A percentile compares a stretch with the other conserved stretches of the same genome.
These are phyloP conservation scores for Caerostris darwini DNA, from an alignment of 1,140 invertebrate species.

Conservation along the genomic window DNA sequence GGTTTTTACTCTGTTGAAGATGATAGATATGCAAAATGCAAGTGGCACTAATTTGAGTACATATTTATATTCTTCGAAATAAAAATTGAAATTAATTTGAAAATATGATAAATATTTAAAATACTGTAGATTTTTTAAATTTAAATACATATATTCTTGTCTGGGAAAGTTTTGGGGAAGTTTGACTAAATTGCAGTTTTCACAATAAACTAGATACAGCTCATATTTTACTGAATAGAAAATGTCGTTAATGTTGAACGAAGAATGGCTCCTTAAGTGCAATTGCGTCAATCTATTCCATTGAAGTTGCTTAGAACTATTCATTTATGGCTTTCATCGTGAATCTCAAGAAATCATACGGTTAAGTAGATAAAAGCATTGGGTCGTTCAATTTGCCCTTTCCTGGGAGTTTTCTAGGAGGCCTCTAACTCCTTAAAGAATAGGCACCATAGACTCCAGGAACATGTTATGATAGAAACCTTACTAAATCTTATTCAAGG, in stretches of 20 bases:
- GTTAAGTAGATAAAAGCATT: conserved; percentile 58
- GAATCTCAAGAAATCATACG: conserved; percentile 10
- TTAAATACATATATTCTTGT: too few relatives aligned
- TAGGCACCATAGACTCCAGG: neutral
- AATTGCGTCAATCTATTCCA: neutral
- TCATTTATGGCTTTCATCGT: conserved; percentile 23
- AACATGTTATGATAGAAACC: neutral
- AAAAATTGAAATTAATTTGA: too few relatives aligned
- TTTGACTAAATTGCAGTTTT: too few relatives aligned
- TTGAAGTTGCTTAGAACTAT: neutral
- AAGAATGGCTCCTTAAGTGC: neutral
- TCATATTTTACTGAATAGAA: too few relatives aligned
- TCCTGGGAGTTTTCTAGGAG: neutral
- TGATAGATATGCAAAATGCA: too few relatives aligned
- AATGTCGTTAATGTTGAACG: neutral
- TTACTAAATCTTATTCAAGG: neutral
- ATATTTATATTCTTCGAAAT: too few relatives aligned
- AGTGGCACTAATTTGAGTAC: too few relatives aligned
- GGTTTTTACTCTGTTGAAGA: too few relatives aligned
- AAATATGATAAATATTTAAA: too few relatives aligned
- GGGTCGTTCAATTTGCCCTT: conserved; percentile 19
- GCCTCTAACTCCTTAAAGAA: neutral
- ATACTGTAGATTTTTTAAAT: too few relatives aligned
- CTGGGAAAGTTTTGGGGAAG: too few relatives aligned
- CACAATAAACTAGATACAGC: too few relatives aligned